Base-by-base conservation (phyloP, 2,888 invertebrate species). In the Furcula furcula region DNA sequence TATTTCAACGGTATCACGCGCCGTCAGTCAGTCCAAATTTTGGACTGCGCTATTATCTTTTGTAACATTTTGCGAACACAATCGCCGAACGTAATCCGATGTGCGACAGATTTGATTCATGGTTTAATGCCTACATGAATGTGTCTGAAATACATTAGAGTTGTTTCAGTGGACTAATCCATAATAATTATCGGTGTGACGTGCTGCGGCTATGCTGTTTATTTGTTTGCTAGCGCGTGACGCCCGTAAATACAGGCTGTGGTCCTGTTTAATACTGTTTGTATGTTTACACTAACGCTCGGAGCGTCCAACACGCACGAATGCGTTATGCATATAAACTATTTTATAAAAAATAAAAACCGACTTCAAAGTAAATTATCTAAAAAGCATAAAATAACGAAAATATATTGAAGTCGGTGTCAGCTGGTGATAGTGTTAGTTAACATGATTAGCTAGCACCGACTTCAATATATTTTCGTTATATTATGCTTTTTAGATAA, bases 121-220 rank as follows among this genome's bases (percentile, higher is more conserved):
- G 66, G 69, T 67, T 60, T 57, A 67, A 65, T 61, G 38, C 46
- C 40, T 51, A 47, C 63, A 69, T 74, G 68, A 71, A 68, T 69
- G 61, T 59, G 56, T 46, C 50, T 59, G 56, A 68, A 55, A 72
- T 70, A 65, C 59, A 57, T 67, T 65, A 51, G 58, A 68, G 68
- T 67, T 67, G 68, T 75, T 74, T 64, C 61, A 67, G 59, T 55
- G 38, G 51, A 56, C 71, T 75, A 70, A 78, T 74, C 70, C 65
- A 64, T 74, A 71, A 64, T 74, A 71, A 72, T 79, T 71, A 75
- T 73, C 51, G 62, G 50, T 45, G 57, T 66, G 64, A 76, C 66
- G 68, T 65, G 71, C 68, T 61, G 67, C 63, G 55, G 49, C 57
- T 65, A 46, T 68, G 48, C 42, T 48, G 66, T 55, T 62, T 65